These are phyloP conservation scores for Polydesmus complanatus DNA, from an alignment of 2,888 invertebrate genomes.

Conservation along the genomic window DNA sequence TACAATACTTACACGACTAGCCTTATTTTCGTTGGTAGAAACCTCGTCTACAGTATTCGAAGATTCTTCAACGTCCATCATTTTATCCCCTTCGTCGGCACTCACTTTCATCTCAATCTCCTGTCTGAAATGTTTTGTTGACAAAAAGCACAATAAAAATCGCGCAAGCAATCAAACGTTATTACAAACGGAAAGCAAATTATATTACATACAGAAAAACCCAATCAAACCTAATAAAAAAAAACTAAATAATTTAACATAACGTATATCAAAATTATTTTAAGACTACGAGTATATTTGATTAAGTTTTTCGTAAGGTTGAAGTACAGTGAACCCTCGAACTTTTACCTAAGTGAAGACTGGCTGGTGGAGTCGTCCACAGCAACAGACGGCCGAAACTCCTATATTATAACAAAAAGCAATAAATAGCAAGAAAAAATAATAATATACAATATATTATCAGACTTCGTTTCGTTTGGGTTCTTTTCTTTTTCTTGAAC, in stretches of 20 bases:
- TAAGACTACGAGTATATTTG: too few species aligned
- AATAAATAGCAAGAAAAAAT: neutral
- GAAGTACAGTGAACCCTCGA: too few species aligned
- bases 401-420: neutral
- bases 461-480: neutral
- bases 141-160: too few species aligned
- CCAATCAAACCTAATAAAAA: too few species aligned
- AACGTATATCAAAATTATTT: too few species aligned
- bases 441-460: neutral
- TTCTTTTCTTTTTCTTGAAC: neutral
- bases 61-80: neutral
- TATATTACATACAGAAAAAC: too few species aligned
- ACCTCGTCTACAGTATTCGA: neutral
- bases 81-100: slow-evolving; percentile 3
- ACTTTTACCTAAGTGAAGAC: too few species aligned
- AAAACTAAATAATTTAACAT: too few species aligned
- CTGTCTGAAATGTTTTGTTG: too few species aligned
- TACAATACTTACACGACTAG: neutral
- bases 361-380: neutral
- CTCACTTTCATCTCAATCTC: neutral
- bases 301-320: too few species aligned
- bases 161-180: too few species aligned
- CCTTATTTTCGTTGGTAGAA: neutral
- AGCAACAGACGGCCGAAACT: neutral
- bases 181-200: too few species aligned